Conservation (phyloP, 1,140 invertebrate species). For the Lordiphosa clarofinis region DNA sequence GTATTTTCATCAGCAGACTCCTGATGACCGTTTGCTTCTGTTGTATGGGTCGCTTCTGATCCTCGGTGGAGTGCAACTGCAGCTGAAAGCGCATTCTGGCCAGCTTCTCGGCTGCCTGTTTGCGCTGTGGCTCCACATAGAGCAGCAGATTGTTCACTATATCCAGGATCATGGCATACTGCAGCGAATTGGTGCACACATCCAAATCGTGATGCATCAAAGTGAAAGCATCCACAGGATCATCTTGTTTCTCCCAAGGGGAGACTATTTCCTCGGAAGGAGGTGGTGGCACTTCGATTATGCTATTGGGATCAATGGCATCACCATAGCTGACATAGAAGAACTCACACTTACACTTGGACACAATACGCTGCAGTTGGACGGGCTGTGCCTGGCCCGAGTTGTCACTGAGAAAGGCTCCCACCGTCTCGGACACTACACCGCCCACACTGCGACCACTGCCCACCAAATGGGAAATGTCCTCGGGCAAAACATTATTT, state of each 20-base stretch:
- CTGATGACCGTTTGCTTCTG: slow-evolving; percentile 92
- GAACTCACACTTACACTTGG: slow-evolving; percentile 98
- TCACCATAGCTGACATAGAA: slow-evolving; percentile 98
- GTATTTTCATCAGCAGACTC: slow-evolving; percentile 89
- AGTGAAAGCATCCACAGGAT: slow-evolving; percentile 97
- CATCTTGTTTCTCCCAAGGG: slow-evolving; percentile 88
- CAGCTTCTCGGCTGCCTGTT: slow-evolving; percentile 92
- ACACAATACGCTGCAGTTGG: slow-evolving; percentile 96
- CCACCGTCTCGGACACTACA: slow-evolving; percentile 95
- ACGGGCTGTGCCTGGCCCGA: slow-evolving; percentile 78
- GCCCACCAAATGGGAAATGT: slow-evolving; percentile 93
- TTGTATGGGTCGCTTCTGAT: slow-evolving; percentile 95
- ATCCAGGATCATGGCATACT: slow-evolving; percentile 97
- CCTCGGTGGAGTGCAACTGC: slow-evolving; percentile 92
- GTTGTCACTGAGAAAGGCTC: slow-evolving; percentile 85
- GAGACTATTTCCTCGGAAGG: slow-evolving; percentile 85
- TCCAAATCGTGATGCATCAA: slow-evolving; percentile 99
- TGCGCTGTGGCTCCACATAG: slow-evolving; percentile 97
- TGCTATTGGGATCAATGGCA: slow-evolving; percentile 85
- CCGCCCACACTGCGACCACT: slow-evolving; percentile 98
- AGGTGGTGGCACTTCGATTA: slow-evolving; percentile 84
- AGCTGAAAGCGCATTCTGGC: slow-evolving; percentile 96
- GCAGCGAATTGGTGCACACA: slow-evolving; percentile 97
- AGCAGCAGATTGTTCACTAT: slow-evolving; percentile 98
- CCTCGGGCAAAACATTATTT: slow-evolving; percentile 87